Evolutionary conservation across 2,888 invertebrate species (phyloP), one percentile per base, ranked within the genome.

Genomic region (Thereva unica): DNA sequence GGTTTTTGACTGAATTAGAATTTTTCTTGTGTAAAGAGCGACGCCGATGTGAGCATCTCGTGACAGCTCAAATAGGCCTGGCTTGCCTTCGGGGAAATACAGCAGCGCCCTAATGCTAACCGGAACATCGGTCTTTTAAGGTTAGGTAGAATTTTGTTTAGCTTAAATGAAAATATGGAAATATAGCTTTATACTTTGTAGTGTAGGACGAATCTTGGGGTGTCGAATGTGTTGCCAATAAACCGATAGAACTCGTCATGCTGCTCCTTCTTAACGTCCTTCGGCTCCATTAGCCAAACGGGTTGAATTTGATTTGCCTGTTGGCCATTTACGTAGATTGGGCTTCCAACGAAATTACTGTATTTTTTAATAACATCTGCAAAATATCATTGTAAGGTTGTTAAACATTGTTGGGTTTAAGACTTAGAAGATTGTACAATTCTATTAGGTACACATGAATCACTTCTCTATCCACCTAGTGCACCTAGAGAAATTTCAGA

Each of bases 321-420:
- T 73, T 90, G 89, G 68, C 94, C 93, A 81, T 98, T 97, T 34
- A 98, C 83, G 73, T 86, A 90, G 75, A 99, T 95, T 0, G 97
- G 93, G 74, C 92, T 92, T 41, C 95, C 93, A 50, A 99, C 94
- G 79, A 98, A 98, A 80, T 97, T 97, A 79, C 97, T 97, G 83
- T 98, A 98, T 78, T 97, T 97, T 76, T 92, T 91, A 23, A 97
- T 92, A 50, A 97, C 89, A 71, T 84, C 91, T 90, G 82, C 61
- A 83, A 84, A 71, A 71, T 69, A 68, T 2, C 5, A 10, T 8
- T 37, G 40, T 2, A 23, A 50, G 7, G 35, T 38, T 63, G 44
- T 38, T 23, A 49, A 57, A 45, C 45, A 7, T 40, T 9, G 35
- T 50, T 23, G 23, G 23, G 23, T 23, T 23, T 23, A 23, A 23